These are phyloP conservation scores for Leucoraja ocellata DNA, from an alignment of 2,797 vertebrate genomes.

Conservation along the genomic window DNA sequence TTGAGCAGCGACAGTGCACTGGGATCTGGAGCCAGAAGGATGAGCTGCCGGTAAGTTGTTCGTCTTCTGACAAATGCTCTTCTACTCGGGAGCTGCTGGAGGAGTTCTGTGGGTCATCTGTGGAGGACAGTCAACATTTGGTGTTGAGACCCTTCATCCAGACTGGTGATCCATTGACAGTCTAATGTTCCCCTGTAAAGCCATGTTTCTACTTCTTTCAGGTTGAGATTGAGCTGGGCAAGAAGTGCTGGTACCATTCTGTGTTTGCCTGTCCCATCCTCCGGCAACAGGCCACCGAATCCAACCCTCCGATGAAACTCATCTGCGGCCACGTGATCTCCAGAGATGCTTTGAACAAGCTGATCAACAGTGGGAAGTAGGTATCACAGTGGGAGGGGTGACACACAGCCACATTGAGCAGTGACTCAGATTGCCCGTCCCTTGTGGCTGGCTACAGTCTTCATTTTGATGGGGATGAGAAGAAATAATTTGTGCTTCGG, in stretches of 20 bases:
- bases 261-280: constrained; percentile 89
- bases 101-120: no score
- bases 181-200: background rate
- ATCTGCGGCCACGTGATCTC: constrained; percentile 86
- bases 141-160: no score
- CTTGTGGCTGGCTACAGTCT: background rate
- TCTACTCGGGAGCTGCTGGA: background rate
- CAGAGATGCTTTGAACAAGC: constrained; percentile 85
- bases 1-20: constrained; percentile 80
- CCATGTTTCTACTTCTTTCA: constrained; percentile 42
- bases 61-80: background rate
- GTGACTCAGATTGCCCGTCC: background rate
- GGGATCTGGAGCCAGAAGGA: constrained; percentile 87
- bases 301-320: constrained; percentile 88
- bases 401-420: no score
- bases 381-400: constrained; percentile 43
- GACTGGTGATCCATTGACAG: no score
- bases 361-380: constrained; percentile 85
- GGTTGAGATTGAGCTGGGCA: constrained; percentile 86
- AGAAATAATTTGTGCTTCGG: background rate
- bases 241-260: constrained; percentile 90
- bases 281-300: constrained; percentile 81
- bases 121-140: no score
- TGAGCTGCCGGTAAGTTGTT: constrained; percentile 69
- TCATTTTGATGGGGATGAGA: background rate